phyloP scores from a whole-genome alignment of 2,113 vertebrate genomes.

The Pelecanoides urinatrix region DNA sequence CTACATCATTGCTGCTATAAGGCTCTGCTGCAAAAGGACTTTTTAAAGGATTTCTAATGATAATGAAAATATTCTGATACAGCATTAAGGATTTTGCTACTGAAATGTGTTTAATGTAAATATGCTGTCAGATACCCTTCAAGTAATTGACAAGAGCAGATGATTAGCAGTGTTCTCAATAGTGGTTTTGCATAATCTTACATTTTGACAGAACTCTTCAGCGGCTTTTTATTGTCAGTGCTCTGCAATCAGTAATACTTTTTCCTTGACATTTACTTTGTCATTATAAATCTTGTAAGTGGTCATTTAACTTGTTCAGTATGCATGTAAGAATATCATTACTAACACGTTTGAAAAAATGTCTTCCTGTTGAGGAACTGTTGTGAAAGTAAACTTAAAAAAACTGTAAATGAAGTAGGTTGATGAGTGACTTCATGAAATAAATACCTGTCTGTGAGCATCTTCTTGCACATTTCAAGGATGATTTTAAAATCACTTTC shows the following conservation, averaged over 20 bases:
- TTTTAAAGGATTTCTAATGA: slow-evolving; percentile 70
- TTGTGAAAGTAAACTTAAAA: slow-evolving; percentile 58
- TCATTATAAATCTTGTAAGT: slow-evolving; percentile 78
- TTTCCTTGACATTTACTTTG: slow-evolving; percentile 77
- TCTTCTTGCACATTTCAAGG: neutral
- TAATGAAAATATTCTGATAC: slow-evolving; percentile 76
- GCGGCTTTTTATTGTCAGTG: slow-evolving; percentile 75
- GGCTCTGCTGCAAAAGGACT: slow-evolving; percentile 20
- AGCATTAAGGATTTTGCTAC: slow-evolving; percentile 78
- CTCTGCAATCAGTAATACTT: slow-evolving; percentile 78
- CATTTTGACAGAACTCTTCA: slow-evolving; percentile 83
- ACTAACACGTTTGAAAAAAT: slow-evolving; percentile 9
- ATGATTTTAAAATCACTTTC: neutral
- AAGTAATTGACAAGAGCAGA: slow-evolving; percentile 92
- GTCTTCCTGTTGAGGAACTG: slow-evolving; percentile 33
- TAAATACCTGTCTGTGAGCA: neutral
- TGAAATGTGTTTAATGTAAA: slow-evolving; percentile 89
- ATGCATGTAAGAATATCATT: slow-evolving; percentile 47
- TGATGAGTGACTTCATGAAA: slow-evolving; percentile 6
- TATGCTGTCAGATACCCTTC: slow-evolving; percentile 90
- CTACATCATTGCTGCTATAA: neutral
- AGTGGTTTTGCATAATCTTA: slow-evolving; percentile 87
- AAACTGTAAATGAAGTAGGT: neutral
- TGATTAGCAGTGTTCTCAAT: slow-evolving; percentile 91
- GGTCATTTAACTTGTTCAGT: slow-evolving; percentile 76